Evolutionary conservation across 2,888 invertebrate genomes (phyloP), one percentile per base, ranked within the genome.

Genomic region (Leptura quadrifasciata): DNA sequence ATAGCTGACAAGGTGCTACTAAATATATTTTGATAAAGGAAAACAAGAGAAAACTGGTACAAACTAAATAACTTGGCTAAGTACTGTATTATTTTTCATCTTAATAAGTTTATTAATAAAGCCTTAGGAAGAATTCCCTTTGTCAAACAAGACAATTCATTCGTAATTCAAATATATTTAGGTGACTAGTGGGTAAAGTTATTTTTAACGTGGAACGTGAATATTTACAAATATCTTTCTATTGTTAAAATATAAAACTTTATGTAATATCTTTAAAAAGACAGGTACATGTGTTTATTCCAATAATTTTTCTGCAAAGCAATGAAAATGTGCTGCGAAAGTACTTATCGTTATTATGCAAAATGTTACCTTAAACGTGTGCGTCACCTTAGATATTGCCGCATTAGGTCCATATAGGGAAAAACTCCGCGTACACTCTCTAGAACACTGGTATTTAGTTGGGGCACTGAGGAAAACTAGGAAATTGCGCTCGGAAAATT

Each of bases 381-480:
- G 81, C 81, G 83, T 84, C 84, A 84, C 84, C 84, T 84, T 21
- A 63, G 72, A 71, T 75, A 74, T 75, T 77, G 75, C 82, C 80
- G 82, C 84, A 85, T 84, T 84, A 81, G 80, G 79, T 83, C 82
- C 83, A 82, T 79, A 81, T 76, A 83, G 74, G 74, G 81, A 77
- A 76, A 74, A 74, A 74, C 20, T 57, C 70, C 76, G 79, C 81
- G 80, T 76, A 79, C 84, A 83, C 84, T 80, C 70, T 74, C 78
- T 77, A 80, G 78, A 78, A 80, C 83, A 83, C 81, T 75, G 80
- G 82, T 80, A 77, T 81, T 81, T 78, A 80, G 80, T 81, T 77
- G 79, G 79, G 79, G 81, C 83, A 80, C 83, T 80, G 82, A 79
- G 77, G 81, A 80, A 83, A 81, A 81, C 82, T 81, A 79, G 82